These are phyloP conservation scores for Drosophila nikananu DNA, from an alignment of 1,140 invertebrate genomes.

Conservation along the genomic window DNA sequence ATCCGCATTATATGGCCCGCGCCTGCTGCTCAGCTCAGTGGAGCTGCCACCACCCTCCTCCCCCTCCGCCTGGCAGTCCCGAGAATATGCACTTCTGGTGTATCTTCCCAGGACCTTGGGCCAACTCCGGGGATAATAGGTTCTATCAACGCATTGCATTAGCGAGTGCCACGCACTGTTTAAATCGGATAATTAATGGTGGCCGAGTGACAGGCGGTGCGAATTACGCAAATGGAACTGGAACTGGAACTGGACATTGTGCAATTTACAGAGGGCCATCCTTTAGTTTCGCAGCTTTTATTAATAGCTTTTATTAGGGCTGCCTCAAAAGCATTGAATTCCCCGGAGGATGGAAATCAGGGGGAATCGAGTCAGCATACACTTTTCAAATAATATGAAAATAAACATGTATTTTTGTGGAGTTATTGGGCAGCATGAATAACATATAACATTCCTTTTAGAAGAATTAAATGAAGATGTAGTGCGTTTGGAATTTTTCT, in stretches of 20 bases:
- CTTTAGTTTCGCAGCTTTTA: constrained; percentile 9
- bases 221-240: constrained; percentile 33
- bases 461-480: too few species aligned
- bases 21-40: constrained; percentile 7
- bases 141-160: constrained; percentile 34
- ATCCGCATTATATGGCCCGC: constrained; percentile 15
- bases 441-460: neutral
- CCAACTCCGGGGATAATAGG: constrained; percentile 25
- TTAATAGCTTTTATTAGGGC: constrained; percentile 15
- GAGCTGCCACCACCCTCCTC: neutral
- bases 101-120: constrained; percentile 28
- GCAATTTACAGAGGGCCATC: constrained; percentile 11
- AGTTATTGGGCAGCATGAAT: neutral
- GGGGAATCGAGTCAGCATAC: neutral
- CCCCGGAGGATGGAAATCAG: neutral
- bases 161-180: constrained; percentile 25
- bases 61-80: neutral
- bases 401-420: neutral
- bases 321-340: neutral
- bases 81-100: constrained; percentile 30
- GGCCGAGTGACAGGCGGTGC: constrained; percentile 25
- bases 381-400: too few species aligned
- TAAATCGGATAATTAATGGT: constrained; percentile 44
- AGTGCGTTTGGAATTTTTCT: too few species aligned
- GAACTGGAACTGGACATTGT: constrained; percentile 22